A percentile compares a stretch with the other conserved stretches of the same genome.
These are phyloP conservation scores for Hephaestus fuliginosus DNA, from an alignment of 2,797 vertebrate genomes.

Conservation along the genomic window DNA sequence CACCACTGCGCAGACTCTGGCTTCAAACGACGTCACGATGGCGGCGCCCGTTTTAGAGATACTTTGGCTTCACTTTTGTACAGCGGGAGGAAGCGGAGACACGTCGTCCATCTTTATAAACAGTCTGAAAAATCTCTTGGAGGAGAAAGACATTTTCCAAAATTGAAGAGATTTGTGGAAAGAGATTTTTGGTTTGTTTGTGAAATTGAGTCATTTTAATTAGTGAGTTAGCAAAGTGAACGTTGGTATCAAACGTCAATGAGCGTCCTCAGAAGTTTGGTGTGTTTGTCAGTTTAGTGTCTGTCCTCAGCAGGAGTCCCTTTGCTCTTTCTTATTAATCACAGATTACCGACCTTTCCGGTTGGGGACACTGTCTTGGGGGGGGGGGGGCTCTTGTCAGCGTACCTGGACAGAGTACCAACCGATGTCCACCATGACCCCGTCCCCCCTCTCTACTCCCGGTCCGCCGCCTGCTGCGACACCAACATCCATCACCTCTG, in stretches of 20 bases:
- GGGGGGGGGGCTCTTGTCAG: slow-evolving; percentile 48
- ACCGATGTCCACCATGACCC: slow-evolving; percentile 70
- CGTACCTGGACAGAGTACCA: slow-evolving; percentile 75
- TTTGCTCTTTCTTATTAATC: slow-evolving; percentile 83
- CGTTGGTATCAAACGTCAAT: not conserved
- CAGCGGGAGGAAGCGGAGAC: too few species aligned
- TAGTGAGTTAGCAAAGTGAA: not conserved
- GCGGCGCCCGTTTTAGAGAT: too few species aligned
- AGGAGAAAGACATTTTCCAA: not conserved
- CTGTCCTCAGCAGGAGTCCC: slow-evolving; percentile 30
- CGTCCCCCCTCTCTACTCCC: slow-evolving; percentile 34
- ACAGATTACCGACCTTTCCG: slow-evolving; percentile 81
- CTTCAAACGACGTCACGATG: too few species aligned
- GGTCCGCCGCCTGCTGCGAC: slow-evolving; percentile 19
- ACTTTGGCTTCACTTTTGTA: too few species aligned
- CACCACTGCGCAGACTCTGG: too few species aligned
- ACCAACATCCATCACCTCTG: slow-evolving; percentile 68
- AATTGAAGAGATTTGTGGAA: not conserved
- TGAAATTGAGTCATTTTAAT: not conserved
- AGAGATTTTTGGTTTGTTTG: not conserved
- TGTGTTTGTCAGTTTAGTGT: slow-evolving; percentile 17
- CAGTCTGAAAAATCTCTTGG: too few species aligned
- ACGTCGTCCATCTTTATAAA: too few species aligned
- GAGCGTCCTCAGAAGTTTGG: slow-evolving; percentile 19
- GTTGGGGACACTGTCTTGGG: slow-evolving; percentile 47